A percentile compares a stretch with the other conserved stretches of the same genome.
Conservation (phyloP, 2,888 invertebrate species). For the Chalcis sispes region DNA sequence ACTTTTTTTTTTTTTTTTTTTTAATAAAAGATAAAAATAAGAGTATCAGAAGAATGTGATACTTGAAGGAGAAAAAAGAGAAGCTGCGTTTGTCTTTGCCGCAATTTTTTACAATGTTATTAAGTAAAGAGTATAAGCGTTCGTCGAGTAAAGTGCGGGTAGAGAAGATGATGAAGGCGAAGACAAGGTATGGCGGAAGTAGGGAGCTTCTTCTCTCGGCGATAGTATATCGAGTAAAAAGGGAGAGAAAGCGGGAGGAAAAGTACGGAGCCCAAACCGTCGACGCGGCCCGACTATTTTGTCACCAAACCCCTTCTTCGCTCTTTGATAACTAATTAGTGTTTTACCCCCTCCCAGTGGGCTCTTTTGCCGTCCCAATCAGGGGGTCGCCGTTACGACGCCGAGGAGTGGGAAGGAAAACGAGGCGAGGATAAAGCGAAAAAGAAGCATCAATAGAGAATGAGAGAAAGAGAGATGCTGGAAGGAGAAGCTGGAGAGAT, state of each 20-base stretch:
- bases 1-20: no score
- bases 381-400: conserved; percentile 64
- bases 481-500: conserved; percentile 45
- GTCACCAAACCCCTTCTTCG: conserved; percentile 75
- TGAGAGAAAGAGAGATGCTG: conserved; percentile 33
- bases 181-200: conserved; percentile 53
- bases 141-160: conserved; percentile 1
- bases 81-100: conserved; percentile 12
- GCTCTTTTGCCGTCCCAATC: conserved; percentile 73
- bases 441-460: conserved; percentile 53
- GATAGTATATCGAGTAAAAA: conserved; percentile 59
- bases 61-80: neutral
- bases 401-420: conserved; percentile 44
- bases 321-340: conserved; percentile 82
- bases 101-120: conserved; percentile 44
- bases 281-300: conserved; percentile 68
- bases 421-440: conserved; percentile 28
- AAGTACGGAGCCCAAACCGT: conserved; percentile 54
- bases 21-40: neutral
- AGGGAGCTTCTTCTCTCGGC: conserved; percentile 54
- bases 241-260: conserved; percentile 36
- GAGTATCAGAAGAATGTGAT: neutral
- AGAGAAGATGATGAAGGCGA: conserved; percentile 46
- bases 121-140: conserved; percentile 40
- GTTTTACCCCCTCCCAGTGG: conserved; percentile 74